These are phyloP conservation scores for Myodes glareolus DNA, from an alignment of 2,113 vertebrate species.

Conservation along the genomic window DNA sequence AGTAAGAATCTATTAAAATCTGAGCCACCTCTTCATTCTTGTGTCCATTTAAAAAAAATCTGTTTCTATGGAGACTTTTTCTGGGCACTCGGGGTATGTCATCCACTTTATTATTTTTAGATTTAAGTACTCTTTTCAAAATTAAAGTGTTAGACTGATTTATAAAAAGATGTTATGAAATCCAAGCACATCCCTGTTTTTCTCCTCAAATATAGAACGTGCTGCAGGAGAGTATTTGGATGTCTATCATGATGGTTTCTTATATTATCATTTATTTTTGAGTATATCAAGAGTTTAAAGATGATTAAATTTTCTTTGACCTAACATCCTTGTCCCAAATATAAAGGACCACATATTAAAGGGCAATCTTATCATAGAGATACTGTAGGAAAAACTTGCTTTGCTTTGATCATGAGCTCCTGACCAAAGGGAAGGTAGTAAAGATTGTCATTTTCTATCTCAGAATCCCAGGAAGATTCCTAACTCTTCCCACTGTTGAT, in stretches of 20 bases:
- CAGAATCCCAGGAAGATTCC: not conserved
- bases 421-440: not conserved
- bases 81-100: not conserved
- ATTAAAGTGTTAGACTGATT: conserved; percentile 18
- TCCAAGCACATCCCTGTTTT: not conserved
- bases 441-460: not conserved
- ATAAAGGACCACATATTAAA: not conserved
- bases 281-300: conserved; percentile 29
- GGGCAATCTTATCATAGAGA: not conserved
- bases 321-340: not conserved
- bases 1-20: conserved; percentile 1
- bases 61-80: conserved; percentile 6
- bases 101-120: conserved; percentile 54
- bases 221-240: not conserved
- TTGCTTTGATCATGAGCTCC: not conserved
- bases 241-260: not conserved
- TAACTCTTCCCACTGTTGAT: not conserved
- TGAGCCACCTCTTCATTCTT: not conserved
- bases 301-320: conserved; percentile 32
- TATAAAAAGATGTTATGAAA: conserved; percentile 47
- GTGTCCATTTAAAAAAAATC: not conserved
- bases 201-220: conserved; percentile 7
- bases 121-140: not conserved
- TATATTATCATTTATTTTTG: not conserved
- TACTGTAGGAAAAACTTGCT: not conserved